Conservation (phyloP, 1,140 invertebrate genomes). For the Leptonema lineaticorne region DNA sequence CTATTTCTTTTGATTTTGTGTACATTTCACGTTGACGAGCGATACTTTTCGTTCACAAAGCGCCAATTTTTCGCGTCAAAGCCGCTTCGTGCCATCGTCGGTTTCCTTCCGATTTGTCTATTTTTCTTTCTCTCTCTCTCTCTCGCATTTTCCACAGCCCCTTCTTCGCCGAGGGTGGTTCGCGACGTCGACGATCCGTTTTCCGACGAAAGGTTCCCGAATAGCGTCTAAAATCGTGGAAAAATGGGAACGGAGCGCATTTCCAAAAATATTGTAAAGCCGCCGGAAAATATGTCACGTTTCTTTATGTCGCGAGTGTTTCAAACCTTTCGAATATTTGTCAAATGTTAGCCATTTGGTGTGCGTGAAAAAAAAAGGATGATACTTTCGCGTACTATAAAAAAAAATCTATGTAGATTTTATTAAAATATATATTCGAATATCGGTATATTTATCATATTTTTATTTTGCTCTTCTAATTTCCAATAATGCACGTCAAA, state of each 20-base stretch:
- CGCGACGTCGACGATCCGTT: too few species aligned
- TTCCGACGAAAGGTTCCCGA: too few species aligned
- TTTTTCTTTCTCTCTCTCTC: conserved; percentile 1
- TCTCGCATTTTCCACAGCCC: conserved; percentile 6
- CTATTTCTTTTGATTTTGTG: background rate
- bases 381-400: too few species aligned
- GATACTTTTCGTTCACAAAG: conserved; percentile 15
- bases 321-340: background rate
- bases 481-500: too few species aligned
- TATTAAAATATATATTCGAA: too few species aligned
- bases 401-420: too few species aligned
- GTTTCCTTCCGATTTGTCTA: conserved; percentile 19
- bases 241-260: too few species aligned
- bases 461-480: too few species aligned
- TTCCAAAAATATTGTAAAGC: background rate
- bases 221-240: too few species aligned
- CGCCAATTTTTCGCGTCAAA: conserved; percentile 35
- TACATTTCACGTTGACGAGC: background rate
- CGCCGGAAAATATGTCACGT: conserved; percentile 14
- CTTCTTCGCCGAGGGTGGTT: too few species aligned
- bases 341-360: background rate
- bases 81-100: conserved; percentile 17
- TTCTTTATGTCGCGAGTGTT: background rate
- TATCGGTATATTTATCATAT: too few species aligned
- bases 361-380: too few species aligned